These are phyloP conservation scores for Cactoblastis cactorum DNA, from an alignment of 2,888 invertebrate genomes.

Conservation along the genomic window DNA sequence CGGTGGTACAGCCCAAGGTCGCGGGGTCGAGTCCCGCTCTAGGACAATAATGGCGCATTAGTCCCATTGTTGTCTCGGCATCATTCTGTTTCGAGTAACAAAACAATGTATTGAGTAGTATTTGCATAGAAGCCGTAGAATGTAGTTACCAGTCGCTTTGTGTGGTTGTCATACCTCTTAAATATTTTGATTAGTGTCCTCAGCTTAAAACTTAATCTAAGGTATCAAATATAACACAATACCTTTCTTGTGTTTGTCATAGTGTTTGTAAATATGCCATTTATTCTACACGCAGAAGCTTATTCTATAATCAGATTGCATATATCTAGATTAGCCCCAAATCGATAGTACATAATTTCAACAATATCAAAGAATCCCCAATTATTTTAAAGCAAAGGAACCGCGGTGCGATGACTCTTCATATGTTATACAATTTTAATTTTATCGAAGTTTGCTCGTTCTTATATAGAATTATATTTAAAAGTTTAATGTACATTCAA, in stretches of 20 bases:
- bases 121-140: constrained; percentile 19
- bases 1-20: constrained; percentile 5
- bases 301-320: constrained; percentile 55
- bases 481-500: constrained; percentile 69
- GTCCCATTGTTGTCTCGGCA: constrained; percentile 8
- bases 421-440: constrained; percentile 78
- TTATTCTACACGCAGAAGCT: constrained; percentile 58
- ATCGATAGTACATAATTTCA: constrained; percentile 73
- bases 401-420: constrained; percentile 57
- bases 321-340: constrained; percentile 70
- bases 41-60: constrained; percentile 8
- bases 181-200: constrained; percentile 55
- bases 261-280: constrained; percentile 60
- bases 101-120: background rate
- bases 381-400: constrained; percentile 46
- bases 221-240: constrained; percentile 35
- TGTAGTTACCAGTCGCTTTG: constrained; percentile 61
- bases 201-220: constrained; percentile 54
- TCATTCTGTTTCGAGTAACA: constrained; percentile 2
- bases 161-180: constrained; percentile 67
- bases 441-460: constrained; percentile 79
- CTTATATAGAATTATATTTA: constrained; percentile 77
- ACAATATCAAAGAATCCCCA: constrained; percentile 72
- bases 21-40: constrained; percentile 5
- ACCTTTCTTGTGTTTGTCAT: constrained; percentile 48